Conservation (phyloP, 2,113 vertebrate species). For the Hydropotes inermis region DNA sequence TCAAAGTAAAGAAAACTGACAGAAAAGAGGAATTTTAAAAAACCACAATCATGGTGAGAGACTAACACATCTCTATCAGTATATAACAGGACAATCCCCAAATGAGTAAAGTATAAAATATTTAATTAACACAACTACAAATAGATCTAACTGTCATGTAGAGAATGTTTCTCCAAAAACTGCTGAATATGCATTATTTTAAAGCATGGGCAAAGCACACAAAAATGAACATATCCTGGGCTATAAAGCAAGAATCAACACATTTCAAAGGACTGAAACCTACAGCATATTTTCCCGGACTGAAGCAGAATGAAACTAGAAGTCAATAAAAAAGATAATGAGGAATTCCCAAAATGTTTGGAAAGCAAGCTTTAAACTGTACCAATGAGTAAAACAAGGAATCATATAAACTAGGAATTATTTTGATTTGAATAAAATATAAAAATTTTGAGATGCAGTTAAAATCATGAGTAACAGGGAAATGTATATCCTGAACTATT, state of each 20-base stretch:
- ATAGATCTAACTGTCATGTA: not conserved
- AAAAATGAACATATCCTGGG: not conserved
- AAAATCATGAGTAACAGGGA: not conserved
- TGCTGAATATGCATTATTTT: not conserved
- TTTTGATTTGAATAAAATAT: not conserved
- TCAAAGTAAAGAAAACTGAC: not conserved
- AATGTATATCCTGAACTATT: not conserved
- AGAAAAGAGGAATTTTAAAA: not conserved
- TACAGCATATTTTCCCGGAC: not conserved
- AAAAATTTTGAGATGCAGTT: not conserved
- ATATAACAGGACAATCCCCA: not conserved
- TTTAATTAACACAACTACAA: not conserved
- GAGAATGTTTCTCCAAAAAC: not conserved
- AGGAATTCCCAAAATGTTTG: not conserved
- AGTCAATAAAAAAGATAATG: not conserved
- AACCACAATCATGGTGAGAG: not conserved
- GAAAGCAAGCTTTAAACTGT: not conserved
- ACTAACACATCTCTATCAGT: not conserved
- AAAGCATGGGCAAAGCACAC: not conserved
- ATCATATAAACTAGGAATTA: not conserved
- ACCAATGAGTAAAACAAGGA: not conserved
- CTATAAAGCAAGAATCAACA: not conserved
- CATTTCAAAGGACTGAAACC: not conserved
- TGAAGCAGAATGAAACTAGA: not conserved
- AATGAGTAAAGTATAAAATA: not conserved